Percentiles rank a stretch among this genome's conserved stretches.
Evolutionary conservation across 1,140 invertebrate species (phyloP).

Genomic region (Physella acuta): DNA sequence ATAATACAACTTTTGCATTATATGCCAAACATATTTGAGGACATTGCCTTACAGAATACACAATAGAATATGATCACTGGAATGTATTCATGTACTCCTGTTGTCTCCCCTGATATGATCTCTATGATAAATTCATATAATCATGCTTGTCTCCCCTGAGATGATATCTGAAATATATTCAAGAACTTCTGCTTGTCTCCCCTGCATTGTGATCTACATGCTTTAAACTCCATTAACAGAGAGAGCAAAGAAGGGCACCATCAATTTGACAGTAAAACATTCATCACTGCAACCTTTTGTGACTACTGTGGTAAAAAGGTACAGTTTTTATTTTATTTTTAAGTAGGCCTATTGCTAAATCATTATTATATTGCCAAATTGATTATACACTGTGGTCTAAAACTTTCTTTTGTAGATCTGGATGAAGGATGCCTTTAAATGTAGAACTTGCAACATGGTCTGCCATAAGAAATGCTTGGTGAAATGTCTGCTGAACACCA

Average conservation of each 20-base stretch:
- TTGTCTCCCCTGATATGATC: no score
- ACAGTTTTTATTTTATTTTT: neutral
- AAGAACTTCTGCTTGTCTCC: no score
- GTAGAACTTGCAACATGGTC: conserved; percentile 17
- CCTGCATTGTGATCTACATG: no score
- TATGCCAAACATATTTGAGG: no score
- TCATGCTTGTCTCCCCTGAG: no score
- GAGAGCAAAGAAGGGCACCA: conserved; percentile 19
- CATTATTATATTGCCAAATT: neutral
- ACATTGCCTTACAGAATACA: no score
- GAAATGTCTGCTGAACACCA: conserved; percentile 23
- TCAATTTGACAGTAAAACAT: conserved; percentile 23
- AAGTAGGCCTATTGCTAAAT: neutral
- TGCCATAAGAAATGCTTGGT: conserved; percentile 25
- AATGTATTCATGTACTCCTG: no score
- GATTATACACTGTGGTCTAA: neutral
- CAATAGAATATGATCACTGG: no score
- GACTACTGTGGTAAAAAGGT: conserved; percentile 26
- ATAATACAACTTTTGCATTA: no score
- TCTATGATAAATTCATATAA: no score
- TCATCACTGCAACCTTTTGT: conserved; percentile 24
- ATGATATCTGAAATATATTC: no score
- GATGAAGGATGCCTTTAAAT: conserved; percentile 28
- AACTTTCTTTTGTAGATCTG: conserved; percentile 14
- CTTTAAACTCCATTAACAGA: no score